These are phyloP conservation scores for Hyposoter didymator DNA, from an alignment of 2,888 invertebrate genomes.

Conservation along the genomic window DNA sequence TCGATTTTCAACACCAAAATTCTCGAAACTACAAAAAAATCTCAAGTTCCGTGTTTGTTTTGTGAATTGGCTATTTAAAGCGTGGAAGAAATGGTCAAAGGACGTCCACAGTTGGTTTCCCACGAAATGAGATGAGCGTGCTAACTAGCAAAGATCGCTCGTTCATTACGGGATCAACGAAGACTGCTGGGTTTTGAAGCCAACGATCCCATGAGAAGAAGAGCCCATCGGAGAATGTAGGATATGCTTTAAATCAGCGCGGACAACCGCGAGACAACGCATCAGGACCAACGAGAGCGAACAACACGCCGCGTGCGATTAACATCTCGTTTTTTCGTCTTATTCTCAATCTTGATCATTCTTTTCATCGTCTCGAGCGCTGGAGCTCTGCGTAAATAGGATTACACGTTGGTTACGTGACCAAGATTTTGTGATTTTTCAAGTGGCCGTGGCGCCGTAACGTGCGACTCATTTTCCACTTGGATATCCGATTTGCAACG, in stretches of 20 bases:
- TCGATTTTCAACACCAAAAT: neutral
- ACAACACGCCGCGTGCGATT: conserved; percentile 49
- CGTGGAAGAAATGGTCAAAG: neutral
- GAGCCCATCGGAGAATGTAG: conserved; percentile 34
- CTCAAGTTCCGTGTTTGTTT: neutral
- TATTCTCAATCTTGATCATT: conserved; percentile 61
- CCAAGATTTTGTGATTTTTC: conserved; percentile 73
- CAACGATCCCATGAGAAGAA: conserved; percentile 21
- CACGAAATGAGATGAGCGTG: conserved; percentile 27
- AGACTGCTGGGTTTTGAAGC: conserved; percentile 21
- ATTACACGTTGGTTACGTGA: conserved; percentile 74
- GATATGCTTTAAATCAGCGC: conserved; percentile 60
- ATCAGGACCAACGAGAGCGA: conserved; percentile 32
- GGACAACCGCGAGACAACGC: conserved; percentile 51
- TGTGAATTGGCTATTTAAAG: neutral
- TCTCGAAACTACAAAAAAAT: neutral
- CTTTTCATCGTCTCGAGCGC: conserved; percentile 58
- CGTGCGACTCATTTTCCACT: conserved; percentile 29
- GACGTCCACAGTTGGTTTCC: conserved; percentile 30
- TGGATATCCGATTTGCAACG: neutral
- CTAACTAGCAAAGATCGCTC: conserved; percentile 20
- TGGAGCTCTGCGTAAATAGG: conserved; percentile 67
- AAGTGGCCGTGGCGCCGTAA: conserved; percentile 72
- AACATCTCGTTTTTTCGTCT: conserved; percentile 64
- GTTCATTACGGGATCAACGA: conserved; percentile 53